A percentile compares a stretch with the other conserved stretches of the same genome.
Evolutionary conservation across 2,888 invertebrate genomes (phyloP).

Genomic region (Cataglyphis cursor): DNA sequence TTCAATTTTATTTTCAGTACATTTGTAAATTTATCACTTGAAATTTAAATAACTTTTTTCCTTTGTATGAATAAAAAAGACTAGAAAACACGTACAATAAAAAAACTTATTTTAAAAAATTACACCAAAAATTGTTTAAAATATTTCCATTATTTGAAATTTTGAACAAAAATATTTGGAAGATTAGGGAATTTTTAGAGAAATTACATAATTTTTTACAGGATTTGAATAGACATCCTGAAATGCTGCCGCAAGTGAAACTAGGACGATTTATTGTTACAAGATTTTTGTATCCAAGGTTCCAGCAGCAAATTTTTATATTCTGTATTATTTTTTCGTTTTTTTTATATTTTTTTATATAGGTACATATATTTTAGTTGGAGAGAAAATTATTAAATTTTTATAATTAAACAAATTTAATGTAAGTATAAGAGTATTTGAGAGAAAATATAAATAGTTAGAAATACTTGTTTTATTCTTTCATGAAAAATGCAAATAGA

Average conservation of each 20-base stretch:
- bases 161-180: too few relatives aligned
- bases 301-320: not conserved
- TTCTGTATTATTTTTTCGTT: not conserved
- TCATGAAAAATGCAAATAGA: not conserved
- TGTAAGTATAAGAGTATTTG: not conserved
- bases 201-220: too few relatives aligned
- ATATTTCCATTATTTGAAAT: too few relatives aligned
- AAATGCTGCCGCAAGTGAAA: not conserved
- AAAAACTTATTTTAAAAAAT: too few relatives aligned
- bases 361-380: constrained; percentile 16
- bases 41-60: too few relatives aligned
- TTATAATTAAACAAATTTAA: not conserved
- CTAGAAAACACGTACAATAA: too few relatives aligned
- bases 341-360: not conserved
- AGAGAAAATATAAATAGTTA: not conserved
- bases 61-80: too few relatives aligned
- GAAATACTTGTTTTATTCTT: not conserved
- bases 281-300: not conserved
- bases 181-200: too few relatives aligned
- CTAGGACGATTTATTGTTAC: not conserved
- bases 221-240: too few relatives aligned
- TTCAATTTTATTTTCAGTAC: too few relatives aligned
- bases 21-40: too few relatives aligned
- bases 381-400: not conserved
- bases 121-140: too few relatives aligned